Percentiles rank a stretch among this genome's conserved stretches.
Conservation (phyloP, 2,113 vertebrate species). For the Clarias batrachus region DNA sequence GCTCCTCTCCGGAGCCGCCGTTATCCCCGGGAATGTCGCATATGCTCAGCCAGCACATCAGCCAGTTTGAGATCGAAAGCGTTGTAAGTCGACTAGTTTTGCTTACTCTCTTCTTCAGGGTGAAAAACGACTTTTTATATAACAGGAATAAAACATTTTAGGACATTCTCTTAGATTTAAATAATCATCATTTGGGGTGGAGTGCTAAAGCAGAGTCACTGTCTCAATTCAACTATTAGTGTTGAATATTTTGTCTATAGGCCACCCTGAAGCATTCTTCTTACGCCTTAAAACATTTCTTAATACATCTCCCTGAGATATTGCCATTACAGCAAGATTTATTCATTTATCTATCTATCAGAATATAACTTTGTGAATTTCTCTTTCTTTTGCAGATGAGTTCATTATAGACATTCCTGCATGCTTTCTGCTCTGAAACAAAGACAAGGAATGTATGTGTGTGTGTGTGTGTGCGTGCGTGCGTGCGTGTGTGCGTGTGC, state of each 20-base stretch:
- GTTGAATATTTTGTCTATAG: not conserved
- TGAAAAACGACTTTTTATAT: no score
- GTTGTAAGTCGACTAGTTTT: constrained; percentile 71
- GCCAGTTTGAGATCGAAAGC: constrained; percentile 83
- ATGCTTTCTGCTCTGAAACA: not conserved
- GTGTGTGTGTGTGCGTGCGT: not conserved
- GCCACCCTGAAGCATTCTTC: not conserved
- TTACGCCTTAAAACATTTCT: not conserved
- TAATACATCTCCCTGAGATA: not conserved
- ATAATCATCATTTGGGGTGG: not conserved
- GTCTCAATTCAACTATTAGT: not conserved
- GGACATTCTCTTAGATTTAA: not conserved
- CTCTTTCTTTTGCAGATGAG: constrained; percentile 54
- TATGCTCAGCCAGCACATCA: constrained; percentile 87
- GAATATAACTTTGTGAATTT: not conserved
- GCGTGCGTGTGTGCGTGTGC: not conserved
- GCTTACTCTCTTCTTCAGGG: no score
- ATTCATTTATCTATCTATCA: no score
- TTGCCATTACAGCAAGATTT: not conserved
- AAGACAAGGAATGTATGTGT: not conserved
- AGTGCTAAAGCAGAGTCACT: not conserved
- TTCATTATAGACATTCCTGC: constrained; percentile 73
- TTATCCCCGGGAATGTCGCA: constrained; percentile 94
- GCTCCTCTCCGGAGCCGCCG: constrained; percentile 86
- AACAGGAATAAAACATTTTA: not conserved